phyloP scores from a whole-genome alignment of 2,113 vertebrate genomes.

The Chlorodrepanis virens region DNA sequence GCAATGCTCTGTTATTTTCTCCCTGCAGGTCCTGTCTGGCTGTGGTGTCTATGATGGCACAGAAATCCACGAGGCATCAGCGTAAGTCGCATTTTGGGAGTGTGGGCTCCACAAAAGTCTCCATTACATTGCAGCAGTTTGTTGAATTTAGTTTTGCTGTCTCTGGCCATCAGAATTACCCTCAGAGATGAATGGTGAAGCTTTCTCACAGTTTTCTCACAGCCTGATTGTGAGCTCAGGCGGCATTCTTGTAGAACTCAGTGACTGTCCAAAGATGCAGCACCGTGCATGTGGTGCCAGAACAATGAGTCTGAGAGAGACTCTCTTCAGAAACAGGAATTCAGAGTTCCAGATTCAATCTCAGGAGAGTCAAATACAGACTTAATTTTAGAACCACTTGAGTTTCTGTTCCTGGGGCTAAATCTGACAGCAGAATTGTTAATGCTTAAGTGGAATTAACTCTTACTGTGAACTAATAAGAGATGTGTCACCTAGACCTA shows the following conservation, averaged over 20 bases:
- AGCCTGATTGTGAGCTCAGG: background rate
- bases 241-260: background rate
- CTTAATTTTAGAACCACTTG: background rate
- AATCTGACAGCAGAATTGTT: background rate
- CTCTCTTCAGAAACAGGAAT: background rate
- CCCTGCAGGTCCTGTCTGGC: slow-evolving; percentile 82
- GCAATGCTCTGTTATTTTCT: background rate
- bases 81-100: slow-evolving; percentile 72
- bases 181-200: background rate
- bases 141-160: background rate
- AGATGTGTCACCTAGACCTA: background rate
- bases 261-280: background rate
- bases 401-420: background rate
- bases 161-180: background rate
- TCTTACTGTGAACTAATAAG: background rate
- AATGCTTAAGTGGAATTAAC: background rate
- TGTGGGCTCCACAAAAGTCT: background rate
- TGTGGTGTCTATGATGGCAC: slow-evolving; percentile 88
- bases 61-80: slow-evolving; percentile 87
- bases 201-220: background rate
- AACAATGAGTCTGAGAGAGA: background rate
- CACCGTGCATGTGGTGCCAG: accelerated
- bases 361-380: background rate
- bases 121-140: background rate
- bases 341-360: background rate